These are phyloP conservation scores for Etheostoma perlongum DNA, from an alignment of 2,797 vertebrate genomes.

Conservation along the genomic window DNA sequence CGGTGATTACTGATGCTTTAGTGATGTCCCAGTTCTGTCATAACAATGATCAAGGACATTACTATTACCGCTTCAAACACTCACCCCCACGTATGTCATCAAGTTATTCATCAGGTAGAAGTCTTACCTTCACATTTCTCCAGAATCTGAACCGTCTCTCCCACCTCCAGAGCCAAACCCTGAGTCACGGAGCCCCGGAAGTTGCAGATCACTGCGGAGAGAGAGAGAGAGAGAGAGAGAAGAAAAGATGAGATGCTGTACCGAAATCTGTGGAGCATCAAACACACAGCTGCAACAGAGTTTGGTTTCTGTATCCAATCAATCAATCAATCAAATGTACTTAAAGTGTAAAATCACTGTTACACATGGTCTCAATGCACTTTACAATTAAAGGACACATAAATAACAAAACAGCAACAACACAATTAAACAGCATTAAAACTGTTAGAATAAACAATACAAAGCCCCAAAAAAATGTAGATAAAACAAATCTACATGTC, in stretches of 20 bases:
- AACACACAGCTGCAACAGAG: too few species aligned
- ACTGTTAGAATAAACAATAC: too few species aligned
- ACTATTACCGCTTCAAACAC: neutral
- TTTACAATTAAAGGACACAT: too few species aligned
- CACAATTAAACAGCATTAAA: too few species aligned
- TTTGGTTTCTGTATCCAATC: too few species aligned
- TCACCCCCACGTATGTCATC: neutral
- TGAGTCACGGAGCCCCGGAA: conserved; percentile 92
- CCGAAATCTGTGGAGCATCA: too few species aligned
- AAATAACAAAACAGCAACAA: too few species aligned
- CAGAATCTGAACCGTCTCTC: conserved; percentile 96
- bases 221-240: neutral
- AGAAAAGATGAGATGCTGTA: neutral
- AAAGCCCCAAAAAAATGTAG: too few species aligned
- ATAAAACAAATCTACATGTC: too few species aligned
- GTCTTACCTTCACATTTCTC: conserved; percentile 97
- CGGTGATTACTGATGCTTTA: neutral
- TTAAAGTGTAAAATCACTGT: too few species aligned
- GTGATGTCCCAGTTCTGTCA: neutral
- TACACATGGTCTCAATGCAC: too few species aligned
- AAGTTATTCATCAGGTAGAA: neutral
- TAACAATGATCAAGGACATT: conserved; percentile 18
- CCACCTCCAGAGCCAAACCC: conserved; percentile 93
- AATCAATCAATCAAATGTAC: too few species aligned
- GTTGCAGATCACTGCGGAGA: conserved; percentile 89